Conservation (phyloP, 2,113 vertebrate species). For the Cacatua alba region DNA sequence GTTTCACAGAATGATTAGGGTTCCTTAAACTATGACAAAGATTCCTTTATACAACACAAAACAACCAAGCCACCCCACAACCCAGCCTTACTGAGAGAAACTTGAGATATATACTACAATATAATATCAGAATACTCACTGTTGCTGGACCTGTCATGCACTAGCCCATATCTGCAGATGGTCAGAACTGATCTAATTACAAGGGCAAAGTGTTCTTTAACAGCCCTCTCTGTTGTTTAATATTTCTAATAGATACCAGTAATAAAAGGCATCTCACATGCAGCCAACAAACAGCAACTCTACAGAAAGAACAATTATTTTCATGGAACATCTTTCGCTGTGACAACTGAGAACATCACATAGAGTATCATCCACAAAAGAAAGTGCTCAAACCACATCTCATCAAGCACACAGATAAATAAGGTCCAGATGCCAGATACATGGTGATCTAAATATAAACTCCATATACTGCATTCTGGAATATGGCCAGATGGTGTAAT, state of each 20-base stretch:
- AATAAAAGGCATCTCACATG: not conserved
- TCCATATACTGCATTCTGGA: not conserved
- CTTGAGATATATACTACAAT: not conserved
- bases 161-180: not conserved
- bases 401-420: not conserved
- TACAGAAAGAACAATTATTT: not conserved
- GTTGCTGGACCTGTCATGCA: not conserved
- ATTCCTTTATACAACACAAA: not conserved
- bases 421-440: conserved; percentile 16
- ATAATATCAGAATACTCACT: not conserved
- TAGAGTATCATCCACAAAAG: not conserved
- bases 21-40: not conserved
- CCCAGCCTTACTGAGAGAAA: not conserved
- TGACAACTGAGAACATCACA: not conserved
- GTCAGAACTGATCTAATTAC: not conserved
- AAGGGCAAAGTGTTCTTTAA: not conserved
- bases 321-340: not conserved
- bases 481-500: conserved; percentile 9
- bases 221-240: not conserved
- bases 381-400: not conserved
- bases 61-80: not conserved
- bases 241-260: not conserved
- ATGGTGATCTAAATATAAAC: conserved; percentile 49
- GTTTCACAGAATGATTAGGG: not conserved
- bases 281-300: not conserved